Conservation (phyloP, 2,888 invertebrate species). For the Osmoderma eremita region DNA sequence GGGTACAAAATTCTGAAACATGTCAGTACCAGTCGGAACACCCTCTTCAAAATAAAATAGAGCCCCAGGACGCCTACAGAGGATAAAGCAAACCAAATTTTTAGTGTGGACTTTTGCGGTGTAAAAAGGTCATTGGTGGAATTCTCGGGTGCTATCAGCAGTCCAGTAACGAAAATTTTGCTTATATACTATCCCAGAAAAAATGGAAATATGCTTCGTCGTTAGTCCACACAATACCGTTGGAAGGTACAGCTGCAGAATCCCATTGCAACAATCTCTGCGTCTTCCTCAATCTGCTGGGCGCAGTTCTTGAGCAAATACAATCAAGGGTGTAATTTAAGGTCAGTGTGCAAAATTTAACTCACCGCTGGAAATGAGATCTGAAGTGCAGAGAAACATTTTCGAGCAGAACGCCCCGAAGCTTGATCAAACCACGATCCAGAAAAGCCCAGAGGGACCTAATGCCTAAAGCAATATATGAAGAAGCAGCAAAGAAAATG, state of each 20-base stretch:
- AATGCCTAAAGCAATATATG: no score
- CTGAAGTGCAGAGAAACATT: no score
- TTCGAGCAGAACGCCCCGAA: no score
- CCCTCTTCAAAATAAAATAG: neutral
- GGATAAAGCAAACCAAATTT: neutral
- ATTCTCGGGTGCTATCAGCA: neutral
- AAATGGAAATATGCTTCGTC: constrained; percentile 1
- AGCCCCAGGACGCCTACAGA: neutral
- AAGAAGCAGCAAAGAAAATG: no score
- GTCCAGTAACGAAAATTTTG: constrained; percentile 1
- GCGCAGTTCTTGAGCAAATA: neutral
- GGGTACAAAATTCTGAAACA: no score
- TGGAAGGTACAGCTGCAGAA: constrained; percentile 16
- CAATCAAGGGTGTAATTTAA: neutral
- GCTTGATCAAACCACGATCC: no score
- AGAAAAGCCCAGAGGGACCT: no score
- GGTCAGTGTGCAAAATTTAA: neutral
- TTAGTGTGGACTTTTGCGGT: no score
- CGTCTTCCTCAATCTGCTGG: neutral
- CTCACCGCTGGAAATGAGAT: neutral
- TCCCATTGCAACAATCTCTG: neutral
- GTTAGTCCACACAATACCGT: constrained; percentile 30
- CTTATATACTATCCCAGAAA: neutral
- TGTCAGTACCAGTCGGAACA: neutral
- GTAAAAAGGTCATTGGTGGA: neutral